These are phyloP conservation scores for Pogonognathellus flavescens DNA, from an alignment of 1,140 invertebrate species.

Conservation along the genomic window DNA sequence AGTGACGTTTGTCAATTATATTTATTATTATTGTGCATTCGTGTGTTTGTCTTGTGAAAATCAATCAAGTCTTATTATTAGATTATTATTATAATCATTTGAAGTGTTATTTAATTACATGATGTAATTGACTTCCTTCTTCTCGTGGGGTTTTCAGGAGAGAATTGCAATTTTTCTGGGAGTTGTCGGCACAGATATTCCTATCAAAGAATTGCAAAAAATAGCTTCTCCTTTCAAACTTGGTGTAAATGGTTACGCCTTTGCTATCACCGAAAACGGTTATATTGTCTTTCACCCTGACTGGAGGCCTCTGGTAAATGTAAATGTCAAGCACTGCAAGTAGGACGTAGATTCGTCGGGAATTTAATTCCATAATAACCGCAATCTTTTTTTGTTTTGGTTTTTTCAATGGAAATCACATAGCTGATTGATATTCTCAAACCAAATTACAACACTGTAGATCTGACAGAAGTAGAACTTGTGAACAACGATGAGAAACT, in stretches of 20 bases:
- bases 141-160: slow-evolving; percentile 72
- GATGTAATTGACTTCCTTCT: slow-evolving; percentile 2
- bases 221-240: slow-evolving; percentile 91
- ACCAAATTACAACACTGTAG: slow-evolving; percentile 93
- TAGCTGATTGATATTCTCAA: slow-evolving; percentile 87
- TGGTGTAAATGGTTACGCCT: slow-evolving; percentile 96
- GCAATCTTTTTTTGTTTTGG: no score
- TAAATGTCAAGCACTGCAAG: not conserved
- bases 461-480: slow-evolving; percentile 93
- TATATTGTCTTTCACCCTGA: slow-evolving; percentile 97
- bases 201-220: slow-evolving; percentile 91
- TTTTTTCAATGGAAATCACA: slow-evolving; percentile 67
- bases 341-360: not conserved
- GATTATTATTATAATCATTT: no score
- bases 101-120: no score
- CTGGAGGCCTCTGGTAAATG: slow-evolving; percentile 84
- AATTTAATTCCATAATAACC: not conserved
- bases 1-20: no score
- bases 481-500: slow-evolving; percentile 81
- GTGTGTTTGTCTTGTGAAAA: no score
- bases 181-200: slow-evolving; percentile 94
- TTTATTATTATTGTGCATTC: no score
- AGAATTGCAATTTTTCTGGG: slow-evolving; percentile 89
- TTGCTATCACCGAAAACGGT: slow-evolving; percentile 97
- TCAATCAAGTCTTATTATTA: no score